Evolutionary conservation across 2,888 invertebrate species (phyloP).

Genomic region (Eupithecia vulgata): DNA sequence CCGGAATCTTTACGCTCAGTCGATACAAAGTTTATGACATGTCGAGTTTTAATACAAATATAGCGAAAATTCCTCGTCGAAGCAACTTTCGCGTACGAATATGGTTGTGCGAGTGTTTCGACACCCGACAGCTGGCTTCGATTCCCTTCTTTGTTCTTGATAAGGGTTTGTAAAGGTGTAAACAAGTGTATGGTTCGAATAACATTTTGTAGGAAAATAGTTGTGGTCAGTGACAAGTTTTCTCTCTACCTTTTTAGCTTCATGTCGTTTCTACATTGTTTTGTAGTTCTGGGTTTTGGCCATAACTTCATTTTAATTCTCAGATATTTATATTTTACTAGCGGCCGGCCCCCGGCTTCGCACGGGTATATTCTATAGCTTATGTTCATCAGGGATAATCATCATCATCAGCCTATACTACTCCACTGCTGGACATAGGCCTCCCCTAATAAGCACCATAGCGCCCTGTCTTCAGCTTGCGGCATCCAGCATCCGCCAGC

Average conservation of each 20-base stretch:
- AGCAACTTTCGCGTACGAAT: slow-evolving; percentile 74
- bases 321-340: too few relatives aligned
- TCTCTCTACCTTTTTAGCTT: background rate
- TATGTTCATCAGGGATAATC: too few relatives aligned
- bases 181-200: slow-evolving; percentile 27
- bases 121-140: slow-evolving; percentile 52
- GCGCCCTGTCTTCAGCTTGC: too few relatives aligned
- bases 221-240: background rate
- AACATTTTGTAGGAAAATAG: background rate
- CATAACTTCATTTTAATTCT: background rate
- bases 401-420: too few relatives aligned
- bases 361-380: too few relatives aligned
- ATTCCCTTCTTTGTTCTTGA: slow-evolving; percentile 38
- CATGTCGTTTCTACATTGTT: background rate
- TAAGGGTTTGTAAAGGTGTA: slow-evolving; percentile 24
- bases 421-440: too few relatives aligned
- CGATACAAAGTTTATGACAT: slow-evolving; percentile 58
- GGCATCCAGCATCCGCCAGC: too few relatives aligned
- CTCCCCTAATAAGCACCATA: too few relatives aligned
- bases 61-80: slow-evolving; percentile 64
- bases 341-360: too few relatives aligned
- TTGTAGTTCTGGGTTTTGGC: background rate
- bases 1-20: slow-evolving; percentile 29
- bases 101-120: slow-evolving; percentile 68
- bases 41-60: slow-evolving; percentile 61